These are phyloP conservation scores for Thymelicus lineola DNA, from an alignment of 2,888 invertebrate genomes.

Conservation along the genomic window DNA sequence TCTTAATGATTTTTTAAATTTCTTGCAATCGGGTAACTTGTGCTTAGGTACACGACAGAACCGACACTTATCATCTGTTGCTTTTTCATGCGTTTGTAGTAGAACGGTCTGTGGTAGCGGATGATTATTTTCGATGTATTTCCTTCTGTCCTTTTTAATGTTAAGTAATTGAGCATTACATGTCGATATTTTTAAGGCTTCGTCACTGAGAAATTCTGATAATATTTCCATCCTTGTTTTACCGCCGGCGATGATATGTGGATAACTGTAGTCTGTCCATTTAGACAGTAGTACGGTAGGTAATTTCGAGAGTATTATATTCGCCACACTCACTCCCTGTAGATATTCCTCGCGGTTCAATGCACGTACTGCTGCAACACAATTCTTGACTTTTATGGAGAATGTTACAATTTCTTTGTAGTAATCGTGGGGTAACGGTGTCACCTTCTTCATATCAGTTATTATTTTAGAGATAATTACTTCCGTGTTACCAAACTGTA, in stretches of 20 bases:
- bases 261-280: not conserved
- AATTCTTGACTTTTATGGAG: not conserved
- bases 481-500: constrained; percentile 47
- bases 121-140: not conserved
- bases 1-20: not conserved
- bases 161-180: not conserved
- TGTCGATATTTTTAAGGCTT: not conserved
- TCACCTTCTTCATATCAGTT: not conserved
- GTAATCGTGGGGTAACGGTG: not conserved
- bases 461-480: constrained; percentile 27
- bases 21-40: not conserved
- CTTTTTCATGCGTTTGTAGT: not conserved
- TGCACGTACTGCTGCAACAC: not conserved
- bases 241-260: not conserved
- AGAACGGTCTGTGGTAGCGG: not conserved
- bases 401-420: not conserved
- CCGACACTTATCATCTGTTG: not conserved
- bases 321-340: not conserved
- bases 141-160: not conserved
- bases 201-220: not conserved
- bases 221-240: not conserved
- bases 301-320: not conserved
- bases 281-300: not conserved
- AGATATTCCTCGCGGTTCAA: not conserved
- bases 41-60: not conserved